A percentile compares a stretch with the other conserved stretches of the same genome.
Evolutionary conservation across 2,113 vertebrate genomes (phyloP).

Genomic region (cat (Felis catus)): DNA sequence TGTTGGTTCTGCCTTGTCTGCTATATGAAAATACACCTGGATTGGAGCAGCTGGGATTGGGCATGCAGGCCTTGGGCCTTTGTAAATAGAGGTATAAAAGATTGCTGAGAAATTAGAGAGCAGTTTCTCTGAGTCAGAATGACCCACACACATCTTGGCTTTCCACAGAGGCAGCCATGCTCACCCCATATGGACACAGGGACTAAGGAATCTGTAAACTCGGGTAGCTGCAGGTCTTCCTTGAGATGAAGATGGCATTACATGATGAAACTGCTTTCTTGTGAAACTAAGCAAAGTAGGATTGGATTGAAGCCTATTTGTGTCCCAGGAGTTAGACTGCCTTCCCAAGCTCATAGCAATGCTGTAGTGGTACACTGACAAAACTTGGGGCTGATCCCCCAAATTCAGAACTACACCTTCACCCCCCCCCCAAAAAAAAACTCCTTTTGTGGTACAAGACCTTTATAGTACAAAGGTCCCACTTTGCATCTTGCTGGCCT

Average conservation of each 20-base stretch:
- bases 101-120: neutral
- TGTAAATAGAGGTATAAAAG: neutral
- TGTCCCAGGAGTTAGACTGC: neutral
- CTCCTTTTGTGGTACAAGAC: neutral
- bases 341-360: neutral
- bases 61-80: neutral
- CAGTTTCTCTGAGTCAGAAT: neutral
- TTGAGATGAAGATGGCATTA: neutral
- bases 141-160: neutral
- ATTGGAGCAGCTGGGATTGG: neutral
- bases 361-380: neutral
- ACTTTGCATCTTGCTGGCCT: neutral
- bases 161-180: neutral
- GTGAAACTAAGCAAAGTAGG: neutral
- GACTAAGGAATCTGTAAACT: neutral
- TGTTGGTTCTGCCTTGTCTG: neutral
- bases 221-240: neutral
- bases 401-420: neutral
- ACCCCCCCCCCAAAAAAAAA: neutral
- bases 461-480: neutral
- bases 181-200: fast-evolving
- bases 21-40: neutral
- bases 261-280: neutral
- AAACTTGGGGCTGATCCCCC: neutral
- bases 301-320: neutral